phyloP scores from a whole-genome alignment of 2,888 invertebrate genomes.

The Hirtodrosophila cameraria region DNA sequence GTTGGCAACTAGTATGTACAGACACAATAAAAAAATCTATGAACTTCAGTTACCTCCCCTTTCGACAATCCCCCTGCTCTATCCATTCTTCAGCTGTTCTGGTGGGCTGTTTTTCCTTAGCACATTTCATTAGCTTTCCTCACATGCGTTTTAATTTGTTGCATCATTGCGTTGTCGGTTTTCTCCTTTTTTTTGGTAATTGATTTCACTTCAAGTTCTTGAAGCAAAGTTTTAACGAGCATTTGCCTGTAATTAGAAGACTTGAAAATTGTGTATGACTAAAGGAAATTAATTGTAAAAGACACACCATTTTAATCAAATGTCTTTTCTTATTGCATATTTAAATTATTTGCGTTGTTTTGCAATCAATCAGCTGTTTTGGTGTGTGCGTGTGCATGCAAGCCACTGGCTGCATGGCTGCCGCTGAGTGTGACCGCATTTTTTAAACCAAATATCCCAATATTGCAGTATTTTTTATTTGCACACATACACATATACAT shows the following conservation, averaged over 20 bases:
- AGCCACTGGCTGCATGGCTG: no score
- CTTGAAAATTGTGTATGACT: neutral
- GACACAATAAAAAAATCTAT: conserved; percentile 31
- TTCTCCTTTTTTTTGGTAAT: conserved; percentile 43
- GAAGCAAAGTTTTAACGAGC: conserved; percentile 57
- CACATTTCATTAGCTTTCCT: conserved; percentile 63
- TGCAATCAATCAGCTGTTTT: no score
- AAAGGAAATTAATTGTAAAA: neutral
- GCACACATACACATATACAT: no score
- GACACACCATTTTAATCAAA: neutral
- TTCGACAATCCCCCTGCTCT: conserved; percentile 4
- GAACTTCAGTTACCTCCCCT: conserved; percentile 11
- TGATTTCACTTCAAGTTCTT: conserved; percentile 59
- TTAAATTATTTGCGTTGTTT: no score
- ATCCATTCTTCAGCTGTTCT: neutral
- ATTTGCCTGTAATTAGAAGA: conserved; percentile 57
- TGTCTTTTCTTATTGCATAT: neutral
- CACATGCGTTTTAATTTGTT: conserved; percentile 69
- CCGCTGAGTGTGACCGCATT: no score
- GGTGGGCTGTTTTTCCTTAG: conserved; percentile 14
- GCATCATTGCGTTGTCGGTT: conserved; percentile 68
- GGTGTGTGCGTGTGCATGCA: no score
- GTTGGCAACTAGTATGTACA: conserved; percentile 30
- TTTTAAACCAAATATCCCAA: no score
- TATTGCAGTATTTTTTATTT: no score